Conservation (phyloP, 2,797 vertebrate species). For the Chanos chanos region DNA sequence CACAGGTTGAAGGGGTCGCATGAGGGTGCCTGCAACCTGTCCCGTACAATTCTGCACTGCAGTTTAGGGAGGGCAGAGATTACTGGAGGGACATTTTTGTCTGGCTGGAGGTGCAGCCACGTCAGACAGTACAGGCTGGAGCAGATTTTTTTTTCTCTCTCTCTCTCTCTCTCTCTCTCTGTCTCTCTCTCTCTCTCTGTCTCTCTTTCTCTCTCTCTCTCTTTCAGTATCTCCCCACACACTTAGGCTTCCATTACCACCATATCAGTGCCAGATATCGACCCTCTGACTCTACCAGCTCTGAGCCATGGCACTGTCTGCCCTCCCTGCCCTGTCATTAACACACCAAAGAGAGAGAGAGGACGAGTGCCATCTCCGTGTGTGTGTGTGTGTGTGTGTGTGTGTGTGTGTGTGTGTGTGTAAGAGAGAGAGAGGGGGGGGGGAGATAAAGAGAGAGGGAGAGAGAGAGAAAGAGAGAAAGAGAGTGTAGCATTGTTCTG, state of each 20-base stretch:
- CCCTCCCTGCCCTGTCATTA: slow-evolving; percentile 8
- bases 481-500: too few relatives aligned
- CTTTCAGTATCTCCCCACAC: not conserved
- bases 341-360: not conserved
- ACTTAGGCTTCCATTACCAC: not conserved
- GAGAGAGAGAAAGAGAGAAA: too few relatives aligned
- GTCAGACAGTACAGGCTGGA: too few relatives aligned
- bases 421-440: not conserved
- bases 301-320: slow-evolving; percentile 23
- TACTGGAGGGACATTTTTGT: too few relatives aligned
- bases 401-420: not conserved
- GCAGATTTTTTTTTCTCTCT: not conserved
- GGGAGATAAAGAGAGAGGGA: too few relatives aligned
- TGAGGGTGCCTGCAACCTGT: not conserved
- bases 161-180: not conserved
- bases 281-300: slow-evolving; percentile 11
- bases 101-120: too few relatives aligned
- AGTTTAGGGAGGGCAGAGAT: too few relatives aligned
- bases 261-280: slow-evolving; percentile 12
- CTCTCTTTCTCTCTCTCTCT: too few relatives aligned
- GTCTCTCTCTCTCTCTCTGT: not conserved
- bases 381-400: not conserved
- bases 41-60: not conserved
- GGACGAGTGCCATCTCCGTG: not conserved
- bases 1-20: not conserved